A percentile compares a stretch with the other conserved stretches of the same genome.
Conservation (phyloP, 2,113 vertebrate species). For the Takifugu flavidus region DNA sequence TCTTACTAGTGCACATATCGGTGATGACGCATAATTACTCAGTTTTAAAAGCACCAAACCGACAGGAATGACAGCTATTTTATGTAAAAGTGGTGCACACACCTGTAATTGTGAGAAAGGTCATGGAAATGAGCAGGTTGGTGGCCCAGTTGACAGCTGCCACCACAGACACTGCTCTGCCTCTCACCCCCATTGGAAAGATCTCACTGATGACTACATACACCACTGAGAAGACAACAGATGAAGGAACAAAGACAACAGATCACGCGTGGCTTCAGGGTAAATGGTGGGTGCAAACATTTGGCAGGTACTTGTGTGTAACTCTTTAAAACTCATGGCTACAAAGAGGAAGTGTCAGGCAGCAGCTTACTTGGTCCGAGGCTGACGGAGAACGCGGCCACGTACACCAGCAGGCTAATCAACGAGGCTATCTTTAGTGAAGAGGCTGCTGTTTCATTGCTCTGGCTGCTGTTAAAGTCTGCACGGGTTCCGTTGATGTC, state of each 20-base stretch:
- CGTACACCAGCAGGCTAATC: constrained; percentile 85
- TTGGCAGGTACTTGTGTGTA: no score
- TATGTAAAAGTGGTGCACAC: background rate
- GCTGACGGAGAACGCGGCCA: constrained; percentile 91
- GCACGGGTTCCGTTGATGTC: constrained; percentile 41
- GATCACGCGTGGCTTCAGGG: background rate
- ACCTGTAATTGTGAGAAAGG: constrained; percentile 92
- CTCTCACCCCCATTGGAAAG: constrained; percentile 89
- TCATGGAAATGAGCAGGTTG: constrained; percentile 94
- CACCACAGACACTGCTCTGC: constrained; percentile 88
- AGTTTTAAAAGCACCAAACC: background rate
- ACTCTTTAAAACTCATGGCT: no score
- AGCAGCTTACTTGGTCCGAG: constrained; percentile 91
- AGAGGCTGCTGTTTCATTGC: constrained; percentile 27
- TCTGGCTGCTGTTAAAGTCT: constrained; percentile 14
- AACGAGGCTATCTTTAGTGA: constrained; percentile 87
- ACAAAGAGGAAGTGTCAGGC: no score
- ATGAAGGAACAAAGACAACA: constrained; percentile 3
- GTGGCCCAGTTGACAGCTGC: constrained; percentile 93
- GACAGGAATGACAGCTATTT: background rate
- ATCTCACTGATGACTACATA: constrained; percentile 94
- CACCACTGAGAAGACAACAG: constrained; percentile 77
- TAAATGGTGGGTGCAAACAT: background rate
- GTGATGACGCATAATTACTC: background rate
- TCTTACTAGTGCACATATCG: background rate